phyloP scores from a whole-genome alignment of 2,113 vertebrate genomes.

The Periophthalmodon schlosseri region DNA sequence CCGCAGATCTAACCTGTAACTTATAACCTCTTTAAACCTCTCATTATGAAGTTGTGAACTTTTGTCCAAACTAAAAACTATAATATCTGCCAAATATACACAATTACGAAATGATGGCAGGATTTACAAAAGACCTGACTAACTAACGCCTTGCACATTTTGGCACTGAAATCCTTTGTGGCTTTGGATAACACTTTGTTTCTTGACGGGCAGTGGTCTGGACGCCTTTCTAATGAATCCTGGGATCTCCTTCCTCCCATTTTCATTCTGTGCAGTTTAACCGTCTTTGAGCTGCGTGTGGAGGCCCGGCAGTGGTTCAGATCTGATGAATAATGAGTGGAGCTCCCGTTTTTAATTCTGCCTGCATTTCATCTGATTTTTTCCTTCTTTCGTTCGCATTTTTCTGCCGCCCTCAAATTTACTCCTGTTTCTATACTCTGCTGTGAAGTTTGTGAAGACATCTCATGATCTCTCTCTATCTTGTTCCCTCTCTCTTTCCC shows the following conservation, averaged over 20 bases:
- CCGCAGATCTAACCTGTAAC: too few species aligned
- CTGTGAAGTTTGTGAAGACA: neutral
- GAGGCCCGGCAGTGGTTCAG: constrained; percentile 30
- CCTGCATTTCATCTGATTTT: neutral
- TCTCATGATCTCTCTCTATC: neutral
- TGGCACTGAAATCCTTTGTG: neutral
- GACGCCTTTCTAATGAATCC: constrained; percentile 12
- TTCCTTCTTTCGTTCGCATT: constrained; percentile 17
- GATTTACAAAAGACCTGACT: neutral
- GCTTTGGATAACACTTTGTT: neutral
- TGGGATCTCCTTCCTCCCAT: constrained; percentile 22
- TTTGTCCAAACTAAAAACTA: too few species aligned
- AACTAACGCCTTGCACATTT: neutral
- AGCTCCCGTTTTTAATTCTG: constrained; percentile 21
- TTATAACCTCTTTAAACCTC: too few species aligned
- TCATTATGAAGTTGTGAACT: too few species aligned
- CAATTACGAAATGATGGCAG: neutral
- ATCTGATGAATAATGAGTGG: constrained; percentile 45
- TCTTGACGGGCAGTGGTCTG: constrained; percentile 14
- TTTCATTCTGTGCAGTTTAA: constrained; percentile 21
- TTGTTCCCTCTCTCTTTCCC: neutral
- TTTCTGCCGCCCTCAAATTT: constrained; percentile 8
- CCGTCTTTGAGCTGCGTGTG: constrained; percentile 22
- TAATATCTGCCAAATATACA: too few species aligned
- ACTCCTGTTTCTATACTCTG: neutral